These are phyloP conservation scores for Australoheros facetus DNA, from an alignment of 2,797 vertebrate species.

Conservation along the genomic window DNA sequence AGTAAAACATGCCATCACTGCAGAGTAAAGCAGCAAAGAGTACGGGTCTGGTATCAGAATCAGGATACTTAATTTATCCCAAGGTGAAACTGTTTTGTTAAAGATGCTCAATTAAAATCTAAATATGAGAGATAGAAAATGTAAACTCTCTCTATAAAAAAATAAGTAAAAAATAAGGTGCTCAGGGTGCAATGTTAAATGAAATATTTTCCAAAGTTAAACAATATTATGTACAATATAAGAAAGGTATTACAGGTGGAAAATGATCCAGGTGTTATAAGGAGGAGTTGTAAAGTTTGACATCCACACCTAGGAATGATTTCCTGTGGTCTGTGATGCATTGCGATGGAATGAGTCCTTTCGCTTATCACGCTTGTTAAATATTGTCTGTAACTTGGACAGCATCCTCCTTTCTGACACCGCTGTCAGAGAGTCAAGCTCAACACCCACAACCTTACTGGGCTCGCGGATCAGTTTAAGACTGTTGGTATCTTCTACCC, in stretches of 20 bases:
- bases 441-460: not conserved
- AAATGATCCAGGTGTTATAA: not conserved
- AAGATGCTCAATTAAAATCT: not conserved
- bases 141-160: no score
- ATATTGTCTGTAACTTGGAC: not conserved
- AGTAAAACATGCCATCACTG: not conserved
- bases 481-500: not conserved
- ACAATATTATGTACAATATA: not conserved
- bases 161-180: no score
- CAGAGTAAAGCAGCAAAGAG: not conserved
- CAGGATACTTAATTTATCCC: not conserved
- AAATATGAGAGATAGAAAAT: not conserved
- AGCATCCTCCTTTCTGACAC: not conserved
- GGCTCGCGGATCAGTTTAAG: not conserved
- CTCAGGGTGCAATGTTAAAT: not conserved
- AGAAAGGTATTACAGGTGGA: not conserved
- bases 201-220: not conserved
- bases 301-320: not conserved
- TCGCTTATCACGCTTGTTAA: rapidly evolving
- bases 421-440: not conserved
- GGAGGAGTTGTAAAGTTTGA: not conserved
- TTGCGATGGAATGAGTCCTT: not conserved
- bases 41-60: not conserved
- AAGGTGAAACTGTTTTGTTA: no score
- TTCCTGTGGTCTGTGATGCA: not conserved